Conservation (phyloP, 2,797 vertebrate genomes). For the Hypotaenidia okinawae region DNA sequence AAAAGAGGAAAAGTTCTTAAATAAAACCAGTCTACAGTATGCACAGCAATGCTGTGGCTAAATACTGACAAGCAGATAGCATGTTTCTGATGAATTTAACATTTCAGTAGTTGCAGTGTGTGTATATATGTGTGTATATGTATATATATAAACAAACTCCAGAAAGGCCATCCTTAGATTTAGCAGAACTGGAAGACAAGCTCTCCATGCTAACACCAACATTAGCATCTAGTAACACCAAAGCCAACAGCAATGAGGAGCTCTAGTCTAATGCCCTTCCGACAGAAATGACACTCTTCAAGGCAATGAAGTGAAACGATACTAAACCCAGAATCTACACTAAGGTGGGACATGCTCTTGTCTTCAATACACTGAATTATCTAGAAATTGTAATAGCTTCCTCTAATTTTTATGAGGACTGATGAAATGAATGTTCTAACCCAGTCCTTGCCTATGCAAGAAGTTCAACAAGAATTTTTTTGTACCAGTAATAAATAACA, state of each 20-base stretch:
- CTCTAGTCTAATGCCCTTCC: not conserved
- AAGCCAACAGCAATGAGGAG: accelerated
- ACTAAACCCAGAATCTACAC: not conserved
- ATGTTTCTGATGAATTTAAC: not conserved
- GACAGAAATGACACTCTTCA: accelerated
- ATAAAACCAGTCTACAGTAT: not conserved
- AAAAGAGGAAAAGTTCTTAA: not conserved
- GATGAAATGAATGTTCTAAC: not conserved
- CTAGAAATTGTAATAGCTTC: not conserved
- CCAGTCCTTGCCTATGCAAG: not conserved
- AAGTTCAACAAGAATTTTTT: not conserved
- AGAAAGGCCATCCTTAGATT: not conserved
- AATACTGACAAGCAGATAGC: not conserved
- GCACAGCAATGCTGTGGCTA: not conserved
- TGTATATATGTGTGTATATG: no score
- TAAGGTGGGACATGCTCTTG: not conserved
- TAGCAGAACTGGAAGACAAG: not conserved
- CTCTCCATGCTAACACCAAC: not conserved
- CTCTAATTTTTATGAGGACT: not conserved
- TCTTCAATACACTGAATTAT: not conserved
- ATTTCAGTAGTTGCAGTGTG: not conserved
- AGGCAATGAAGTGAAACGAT: not conserved
- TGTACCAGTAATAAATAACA: not conserved
- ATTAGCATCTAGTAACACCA: not conserved
- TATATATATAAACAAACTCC: not conserved